Base-by-base conservation (phyloP, 2,888 invertebrate genomes). In the Drosophila mercatorum region DNA sequence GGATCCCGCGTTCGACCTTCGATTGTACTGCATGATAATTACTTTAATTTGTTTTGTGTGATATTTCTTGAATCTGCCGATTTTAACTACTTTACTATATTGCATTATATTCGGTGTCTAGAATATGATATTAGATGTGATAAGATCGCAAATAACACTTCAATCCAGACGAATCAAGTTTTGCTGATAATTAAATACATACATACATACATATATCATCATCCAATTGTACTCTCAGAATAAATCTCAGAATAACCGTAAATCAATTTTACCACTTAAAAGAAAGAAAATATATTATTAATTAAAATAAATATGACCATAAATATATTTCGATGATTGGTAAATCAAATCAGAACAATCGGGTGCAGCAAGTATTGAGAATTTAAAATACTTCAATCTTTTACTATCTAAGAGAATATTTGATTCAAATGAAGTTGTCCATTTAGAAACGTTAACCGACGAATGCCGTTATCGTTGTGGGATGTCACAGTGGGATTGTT, bases 61-160 rank as follows among this genome's bases (percentile, higher is more conserved):
- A 86, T 83, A 86, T 68, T 66, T 68, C 57, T 65, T 51, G 64
- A 72, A 64, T 68, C 57, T 68, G 55, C 58, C 73, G 59, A 60
- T 58, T 66, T 68, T 28, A 75, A 68, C 62, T 71, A 73, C 75
- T 70, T 57, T 55, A 53, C 63, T 43, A 74, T 47, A 38, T 67
- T 65, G 28, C 44, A 47, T 43, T 76, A 51, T 34, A 31, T 12
- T 58, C 49, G 58, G 31, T 73, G 43, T 63, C 41, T 66, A 66
- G 56, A 55, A 61, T 43, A 34, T 47, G 38, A 38, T 55, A 53
- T 59, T 57, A 17, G 26, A 55, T 79, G 66, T 77, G 55, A 67
- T 75, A 66, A 66, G 40, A 40, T 40, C 40, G 22, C 53, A 28
- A 53, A 40, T 53, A 40, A 14, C 28, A 53, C 26, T 14, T 12